Percentiles rank a stretch among this genome's conserved stretches.
phyloP scores from a whole-genome alignment of 2,888 invertebrate species.

The Drosophila diplacantha region DNA sequence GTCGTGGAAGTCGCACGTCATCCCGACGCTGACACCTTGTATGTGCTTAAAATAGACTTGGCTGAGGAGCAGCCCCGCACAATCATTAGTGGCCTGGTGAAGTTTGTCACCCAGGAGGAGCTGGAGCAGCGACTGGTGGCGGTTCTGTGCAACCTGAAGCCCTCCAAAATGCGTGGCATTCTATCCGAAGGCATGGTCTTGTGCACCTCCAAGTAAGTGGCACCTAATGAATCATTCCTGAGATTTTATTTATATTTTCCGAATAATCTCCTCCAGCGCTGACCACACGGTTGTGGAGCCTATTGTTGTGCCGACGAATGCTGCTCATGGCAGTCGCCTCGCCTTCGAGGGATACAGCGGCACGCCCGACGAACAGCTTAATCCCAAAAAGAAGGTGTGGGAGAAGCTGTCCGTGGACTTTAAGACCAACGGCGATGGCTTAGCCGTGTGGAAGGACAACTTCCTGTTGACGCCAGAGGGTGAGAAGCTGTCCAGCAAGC shows the following conservation, averaged over 20 bases:
- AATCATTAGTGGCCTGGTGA: constrained; percentile 93
- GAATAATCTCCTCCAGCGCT: constrained; percentile 77
- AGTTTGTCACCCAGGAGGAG: constrained; percentile 92
- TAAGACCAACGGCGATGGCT: constrained; percentile 83
- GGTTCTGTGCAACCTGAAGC: constrained; percentile 96
- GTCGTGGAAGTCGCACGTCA: constrained; percentile 90
- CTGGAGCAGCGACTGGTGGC: constrained; percentile 94
- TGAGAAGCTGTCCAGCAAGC: constrained; percentile 85
- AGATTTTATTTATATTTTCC: background rate
- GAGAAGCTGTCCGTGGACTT: constrained; percentile 91
- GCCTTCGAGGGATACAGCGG: constrained; percentile 91
- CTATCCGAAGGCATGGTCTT: constrained; percentile 96
- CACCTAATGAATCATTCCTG: rapidly evolving
- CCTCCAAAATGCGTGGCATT: constrained; percentile 96
- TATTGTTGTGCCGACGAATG: constrained; percentile 85
- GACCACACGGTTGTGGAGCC: constrained; percentile 92
- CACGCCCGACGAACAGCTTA: constrained; percentile 89
- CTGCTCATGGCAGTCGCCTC: constrained; percentile 90
- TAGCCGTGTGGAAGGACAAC: constrained; percentile 92
- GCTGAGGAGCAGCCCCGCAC: constrained; percentile 86
- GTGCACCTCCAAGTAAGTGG: constrained; percentile 87
- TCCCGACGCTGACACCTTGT: constrained; percentile 94
- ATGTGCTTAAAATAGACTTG: constrained; percentile 94
- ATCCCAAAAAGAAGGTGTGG: constrained; percentile 98
- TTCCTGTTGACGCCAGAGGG: constrained; percentile 85